Percentiles rank a stretch among this genome's conserved stretches.
Evolutionary conservation across 2,113 vertebrate species (phyloP).

Genomic region (Sapajus apella): DNA sequence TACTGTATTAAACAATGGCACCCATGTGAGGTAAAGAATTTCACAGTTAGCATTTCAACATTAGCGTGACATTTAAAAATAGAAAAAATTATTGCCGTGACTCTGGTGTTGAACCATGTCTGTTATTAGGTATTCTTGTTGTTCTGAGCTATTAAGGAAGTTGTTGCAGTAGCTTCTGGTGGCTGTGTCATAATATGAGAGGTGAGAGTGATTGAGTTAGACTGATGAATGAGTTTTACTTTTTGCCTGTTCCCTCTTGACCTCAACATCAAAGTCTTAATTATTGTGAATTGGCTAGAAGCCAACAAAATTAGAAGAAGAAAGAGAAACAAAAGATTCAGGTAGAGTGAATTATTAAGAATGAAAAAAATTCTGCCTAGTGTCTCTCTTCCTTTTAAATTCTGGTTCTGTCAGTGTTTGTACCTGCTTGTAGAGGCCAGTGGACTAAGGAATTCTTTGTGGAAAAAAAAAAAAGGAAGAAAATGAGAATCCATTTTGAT

Average conservation of each 20-base stretch:
- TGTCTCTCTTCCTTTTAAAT: background rate
- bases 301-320: background rate
- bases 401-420: background rate
- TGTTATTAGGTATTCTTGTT: background rate
- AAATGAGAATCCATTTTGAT: background rate
- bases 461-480: background rate
- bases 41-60: background rate
- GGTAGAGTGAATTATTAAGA: slow-evolving; percentile 17
- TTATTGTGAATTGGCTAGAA: slow-evolving; percentile 22
- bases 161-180: background rate
- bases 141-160: background rate
- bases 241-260: background rate
- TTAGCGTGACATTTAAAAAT: background rate
- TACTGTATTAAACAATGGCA: slow-evolving; percentile 50
- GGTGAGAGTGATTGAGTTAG: background rate
- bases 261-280: background rate
- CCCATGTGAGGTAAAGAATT: slow-evolving; percentile 7
- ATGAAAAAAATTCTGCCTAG: background rate
- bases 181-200: background rate
- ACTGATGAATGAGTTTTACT: background rate
- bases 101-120: background rate
- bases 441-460: background rate
- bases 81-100: background rate
- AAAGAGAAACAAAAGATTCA: background rate
- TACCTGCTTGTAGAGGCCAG: background rate